These are phyloP conservation scores for Salvelinus namaycush DNA, from an alignment of 2,113 vertebrate species.

Conservation along the genomic window DNA sequence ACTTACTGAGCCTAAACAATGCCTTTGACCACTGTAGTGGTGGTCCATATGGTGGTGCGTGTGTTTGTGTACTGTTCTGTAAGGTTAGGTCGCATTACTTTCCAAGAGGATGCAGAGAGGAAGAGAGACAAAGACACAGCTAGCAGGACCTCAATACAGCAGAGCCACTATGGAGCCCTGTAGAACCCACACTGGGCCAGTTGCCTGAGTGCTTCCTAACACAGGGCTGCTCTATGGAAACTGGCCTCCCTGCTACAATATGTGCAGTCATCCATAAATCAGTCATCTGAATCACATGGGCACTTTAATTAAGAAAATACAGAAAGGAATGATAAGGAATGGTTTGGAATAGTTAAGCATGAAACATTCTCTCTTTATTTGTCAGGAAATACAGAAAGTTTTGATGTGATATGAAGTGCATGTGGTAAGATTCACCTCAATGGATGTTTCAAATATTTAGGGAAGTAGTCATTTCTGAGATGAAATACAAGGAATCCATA, in stretches of 20 bases:
- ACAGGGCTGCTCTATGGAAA: constrained; percentile 60
- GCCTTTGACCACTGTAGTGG: constrained; percentile 6
- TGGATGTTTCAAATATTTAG: background rate
- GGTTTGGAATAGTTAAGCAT: constrained; percentile 24
- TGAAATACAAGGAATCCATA: no score
- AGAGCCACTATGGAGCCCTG: constrained; percentile 58
- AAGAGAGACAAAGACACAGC: constrained; percentile 60
- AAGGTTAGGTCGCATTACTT: constrained; percentile 52
- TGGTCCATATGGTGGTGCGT: constrained; percentile 63
- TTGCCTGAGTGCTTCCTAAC: constrained; percentile 58
- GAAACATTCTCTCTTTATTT: constrained; percentile 22
- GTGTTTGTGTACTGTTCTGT: background rate
- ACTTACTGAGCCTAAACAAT: no score
- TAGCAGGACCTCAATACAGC: constrained; percentile 54
- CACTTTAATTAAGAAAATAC: constrained; percentile 50
- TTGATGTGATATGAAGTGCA: background rate
- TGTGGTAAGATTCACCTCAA: background rate
- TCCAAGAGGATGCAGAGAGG: constrained; percentile 21
- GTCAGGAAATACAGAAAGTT: background rate
- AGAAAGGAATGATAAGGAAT: constrained; percentile 53
- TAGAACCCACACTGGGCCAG: constrained; percentile 58
- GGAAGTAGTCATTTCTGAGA: background rate
- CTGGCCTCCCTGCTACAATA: constrained; percentile 51
- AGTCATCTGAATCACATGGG: constrained; percentile 36
- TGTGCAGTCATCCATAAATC: constrained; percentile 63